Conservation (phyloP, 1,140 invertebrate species). For the Drosophila simulans region DNA sequence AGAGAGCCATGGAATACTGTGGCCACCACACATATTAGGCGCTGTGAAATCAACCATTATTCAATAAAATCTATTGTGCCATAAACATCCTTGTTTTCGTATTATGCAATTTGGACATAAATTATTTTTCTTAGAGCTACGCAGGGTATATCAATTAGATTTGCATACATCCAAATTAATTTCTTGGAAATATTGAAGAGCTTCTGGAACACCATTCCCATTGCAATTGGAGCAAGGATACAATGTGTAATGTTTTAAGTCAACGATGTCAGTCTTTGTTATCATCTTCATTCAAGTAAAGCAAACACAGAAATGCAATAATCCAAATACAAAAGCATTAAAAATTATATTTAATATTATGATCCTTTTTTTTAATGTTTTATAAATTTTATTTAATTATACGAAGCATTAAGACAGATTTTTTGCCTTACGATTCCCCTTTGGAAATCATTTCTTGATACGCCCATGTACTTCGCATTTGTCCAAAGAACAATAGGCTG, state of each 20-base stretch:
- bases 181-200: background rate
- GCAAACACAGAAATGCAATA: too few relatives aligned
- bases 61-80: background rate
- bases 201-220: background rate
- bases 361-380: too few relatives aligned
- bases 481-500: background rate
- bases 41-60: conserved; percentile 9
- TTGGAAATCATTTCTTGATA: background rate
- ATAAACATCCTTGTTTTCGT: background rate
- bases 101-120: background rate
- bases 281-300: conserved; percentile 31
- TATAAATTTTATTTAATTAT: too few relatives aligned
- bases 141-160: background rate
- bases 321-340: too few relatives aligned
- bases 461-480: background rate
- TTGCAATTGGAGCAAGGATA: background rate
- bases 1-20: background rate
- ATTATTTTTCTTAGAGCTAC: background rate
- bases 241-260: background rate
- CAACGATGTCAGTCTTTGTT: conserved; percentile 40
- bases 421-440: too few relatives aligned
- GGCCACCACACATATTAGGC: background rate
- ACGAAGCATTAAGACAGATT: too few relatives aligned
- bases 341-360: too few relatives aligned
- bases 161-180: background rate